Conservation (phyloP, 2,888 invertebrate species). For the Sericinus montela region DNA sequence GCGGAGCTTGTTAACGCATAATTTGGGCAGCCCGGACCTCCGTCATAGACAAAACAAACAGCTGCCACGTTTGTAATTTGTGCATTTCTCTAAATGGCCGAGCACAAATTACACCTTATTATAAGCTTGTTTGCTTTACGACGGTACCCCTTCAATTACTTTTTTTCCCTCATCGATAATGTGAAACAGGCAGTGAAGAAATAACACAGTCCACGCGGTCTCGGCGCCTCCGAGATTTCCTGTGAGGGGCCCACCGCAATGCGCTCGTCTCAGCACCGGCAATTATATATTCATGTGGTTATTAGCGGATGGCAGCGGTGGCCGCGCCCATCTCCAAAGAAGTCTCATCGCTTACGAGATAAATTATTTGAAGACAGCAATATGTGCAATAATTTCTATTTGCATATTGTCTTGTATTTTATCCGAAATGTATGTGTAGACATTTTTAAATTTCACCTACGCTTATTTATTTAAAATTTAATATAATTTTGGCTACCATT, state of each 20-base stretch:
- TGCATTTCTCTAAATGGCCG: slow-evolving; percentile 79
- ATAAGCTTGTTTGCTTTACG: slow-evolving; percentile 80
- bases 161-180: slow-evolving; percentile 75
- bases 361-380: too few species aligned
- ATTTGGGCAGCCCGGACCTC: slow-evolving; percentile 73
- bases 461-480: too few species aligned
- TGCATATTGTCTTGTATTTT: too few species aligned
- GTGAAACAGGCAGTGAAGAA: slow-evolving; percentile 71
- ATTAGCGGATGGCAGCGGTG: slow-evolving; percentile 39
- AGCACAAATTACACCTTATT: slow-evolving; percentile 79
- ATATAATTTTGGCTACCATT: too few species aligned
- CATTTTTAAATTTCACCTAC: too few species aligned
- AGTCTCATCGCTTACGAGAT: slow-evolving; percentile 46
- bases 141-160: slow-evolving; percentile 77
- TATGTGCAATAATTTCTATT: too few species aligned
- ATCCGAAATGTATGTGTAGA: too few species aligned
- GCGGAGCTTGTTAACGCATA: slow-evolving; percentile 77
- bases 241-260: slow-evolving; percentile 38
- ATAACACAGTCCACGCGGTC: slow-evolving; percentile 67
- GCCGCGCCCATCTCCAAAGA: slow-evolving; percentile 37
- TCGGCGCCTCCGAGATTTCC: slow-evolving; percentile 66
- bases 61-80: slow-evolving; percentile 73
- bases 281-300: slow-evolving; percentile 45
- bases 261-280: slow-evolving; percentile 30
- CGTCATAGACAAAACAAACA: slow-evolving; percentile 79